Evolutionary conservation across 2,888 invertebrate species (phyloP).

Genomic region (Psylliodes chrysocephalus): DNA sequence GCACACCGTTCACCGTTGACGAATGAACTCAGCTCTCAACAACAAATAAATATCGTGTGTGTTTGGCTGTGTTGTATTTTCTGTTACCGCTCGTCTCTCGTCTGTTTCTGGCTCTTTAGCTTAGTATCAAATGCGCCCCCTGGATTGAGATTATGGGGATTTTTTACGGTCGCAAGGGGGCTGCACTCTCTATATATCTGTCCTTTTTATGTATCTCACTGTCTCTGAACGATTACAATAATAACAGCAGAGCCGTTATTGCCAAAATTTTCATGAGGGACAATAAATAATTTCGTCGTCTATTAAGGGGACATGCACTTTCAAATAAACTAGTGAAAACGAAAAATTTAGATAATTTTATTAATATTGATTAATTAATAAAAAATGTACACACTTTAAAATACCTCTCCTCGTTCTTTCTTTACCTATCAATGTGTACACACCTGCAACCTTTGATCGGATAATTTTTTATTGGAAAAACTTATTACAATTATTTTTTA

Average conservation of each 20-base stretch:
- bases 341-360: no score
- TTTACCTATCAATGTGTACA: no score
- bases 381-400: no score
- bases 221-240: neutral
- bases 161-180: conserved; percentile 8
- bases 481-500: no score
- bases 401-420: no score
- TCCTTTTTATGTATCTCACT: neutral
- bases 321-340: no score
- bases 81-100: conserved; percentile 20
- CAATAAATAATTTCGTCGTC: neutral
- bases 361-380: no score
- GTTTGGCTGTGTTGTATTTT: conserved; percentile 1
- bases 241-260: neutral
- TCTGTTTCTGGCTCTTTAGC: conserved; percentile 34
- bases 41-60: neutral
- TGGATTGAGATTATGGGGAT: conserved; percentile 49
- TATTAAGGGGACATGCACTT: neutral
- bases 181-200: neutral
- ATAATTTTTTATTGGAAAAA: no score
- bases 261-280: neutral
- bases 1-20: conserved; percentile 1
- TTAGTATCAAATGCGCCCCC: conserved; percentile 57
- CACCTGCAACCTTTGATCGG: no score
- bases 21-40: conserved; percentile 10